phyloP scores from a whole-genome alignment of 2,797 vertebrate species.

The Benthosema pterotum region DNA sequence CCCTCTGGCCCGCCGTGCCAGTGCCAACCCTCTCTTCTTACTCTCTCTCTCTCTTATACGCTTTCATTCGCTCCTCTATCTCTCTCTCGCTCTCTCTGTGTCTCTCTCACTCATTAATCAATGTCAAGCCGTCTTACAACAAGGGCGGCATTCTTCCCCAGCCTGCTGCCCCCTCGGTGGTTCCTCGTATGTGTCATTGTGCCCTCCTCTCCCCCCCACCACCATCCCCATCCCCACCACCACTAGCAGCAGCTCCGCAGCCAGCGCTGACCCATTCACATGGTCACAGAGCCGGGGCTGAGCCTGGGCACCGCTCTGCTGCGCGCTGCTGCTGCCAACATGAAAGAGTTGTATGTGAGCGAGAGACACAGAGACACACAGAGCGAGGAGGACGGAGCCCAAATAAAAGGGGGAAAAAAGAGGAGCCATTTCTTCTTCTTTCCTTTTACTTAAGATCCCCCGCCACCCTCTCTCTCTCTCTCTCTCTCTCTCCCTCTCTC shows the following conservation, averaged over 20 bases:
- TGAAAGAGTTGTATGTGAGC: slow-evolving; percentile 88
- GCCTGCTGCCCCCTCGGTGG: slow-evolving; percentile 83
- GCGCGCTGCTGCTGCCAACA: slow-evolving; percentile 65
- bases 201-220: slow-evolving; percentile 63
- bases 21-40: slow-evolving; percentile 60
- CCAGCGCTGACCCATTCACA: slow-evolving; percentile 86
- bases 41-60: slow-evolving; percentile 61
- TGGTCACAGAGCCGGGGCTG: slow-evolving; percentile 82
- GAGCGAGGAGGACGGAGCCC: slow-evolving; percentile 32
- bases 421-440: slow-evolving; percentile 83
- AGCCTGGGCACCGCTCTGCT: slow-evolving; percentile 74
- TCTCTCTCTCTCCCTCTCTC: slow-evolving; percentile 62
- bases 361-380: background rate
- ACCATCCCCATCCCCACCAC: background rate
- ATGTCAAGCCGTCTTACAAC: slow-evolving; percentile 94
- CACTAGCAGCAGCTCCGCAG: slow-evolving; percentile 42
- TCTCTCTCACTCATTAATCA: slow-evolving; percentile 98
- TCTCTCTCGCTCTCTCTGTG: slow-evolving; percentile 42
- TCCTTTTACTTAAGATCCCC: slow-evolving; percentile 10
- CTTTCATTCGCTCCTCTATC: background rate
- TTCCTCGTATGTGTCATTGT: slow-evolving; percentile 95
- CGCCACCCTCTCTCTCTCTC: slow-evolving; percentile 21
- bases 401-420: slow-evolving; percentile 80
- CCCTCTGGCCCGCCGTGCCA: slow-evolving; percentile 61
- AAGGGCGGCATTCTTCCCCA: slow-evolving; percentile 92